phyloP scores from a whole-genome alignment of 35 echinoderm and acorn worm species.

The Eucidaris tribuloides region DNA sequence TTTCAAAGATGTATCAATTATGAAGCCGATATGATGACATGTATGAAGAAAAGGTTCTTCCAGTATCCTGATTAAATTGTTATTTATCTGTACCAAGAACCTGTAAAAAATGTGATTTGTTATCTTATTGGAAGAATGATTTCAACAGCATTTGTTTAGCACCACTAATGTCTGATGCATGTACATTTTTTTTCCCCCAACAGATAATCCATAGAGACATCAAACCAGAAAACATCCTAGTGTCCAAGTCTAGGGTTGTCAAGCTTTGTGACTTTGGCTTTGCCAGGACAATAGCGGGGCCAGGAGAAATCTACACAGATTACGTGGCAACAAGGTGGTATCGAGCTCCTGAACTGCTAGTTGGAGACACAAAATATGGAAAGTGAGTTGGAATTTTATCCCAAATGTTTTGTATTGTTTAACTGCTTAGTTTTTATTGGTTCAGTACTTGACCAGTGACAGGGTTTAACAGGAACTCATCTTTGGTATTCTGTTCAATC shows the following conservation, averaged over 20 bases:
- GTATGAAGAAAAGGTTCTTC: no score
- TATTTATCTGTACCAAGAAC: no score
- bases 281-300: conserved; percentile 96
- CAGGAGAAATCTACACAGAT: conserved; percentile 97
- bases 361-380: conserved; percentile 98
- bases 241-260: conserved; percentile 89
- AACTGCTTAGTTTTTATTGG: no score
- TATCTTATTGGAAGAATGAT: background rate
- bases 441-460: no score
- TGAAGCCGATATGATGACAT: no score
- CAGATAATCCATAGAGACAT: conserved; percentile 99
- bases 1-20: no score
- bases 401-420: no score
- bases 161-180: no score
- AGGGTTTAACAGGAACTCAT: no score
- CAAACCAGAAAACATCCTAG: conserved; percentile 96
- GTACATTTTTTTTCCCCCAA: conserved; percentile 25
- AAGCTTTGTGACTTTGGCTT: conserved; percentile 99
- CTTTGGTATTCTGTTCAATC: no score
- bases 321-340: conserved; percentile 99
- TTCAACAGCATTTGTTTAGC: background rate
- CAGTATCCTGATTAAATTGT: no score
- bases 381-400: no score
- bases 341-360: conserved; percentile 88
- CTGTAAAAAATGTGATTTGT: background rate